Evolutionary conservation across 2,888 invertebrate genomes (phyloP).

Genomic region (Cataglyphis altisquamis): DNA sequence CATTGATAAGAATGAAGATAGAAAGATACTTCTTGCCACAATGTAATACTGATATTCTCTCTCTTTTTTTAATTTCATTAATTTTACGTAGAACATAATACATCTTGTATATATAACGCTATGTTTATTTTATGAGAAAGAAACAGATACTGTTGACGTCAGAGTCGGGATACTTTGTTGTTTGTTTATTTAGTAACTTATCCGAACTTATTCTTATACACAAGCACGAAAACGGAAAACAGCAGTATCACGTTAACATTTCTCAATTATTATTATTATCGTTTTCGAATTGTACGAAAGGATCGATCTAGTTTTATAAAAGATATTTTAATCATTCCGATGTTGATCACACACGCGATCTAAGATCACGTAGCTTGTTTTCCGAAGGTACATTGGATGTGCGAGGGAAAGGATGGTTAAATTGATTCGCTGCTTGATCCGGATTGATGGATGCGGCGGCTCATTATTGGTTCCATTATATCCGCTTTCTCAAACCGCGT

Average conservation of each 20-base stretch:
- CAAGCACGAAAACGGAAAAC: neutral
- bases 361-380: slow-evolving; percentile 76
- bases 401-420: slow-evolving; percentile 57
- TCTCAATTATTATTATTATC: neutral
- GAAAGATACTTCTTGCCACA: neutral
- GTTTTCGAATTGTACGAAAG: neutral
- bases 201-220: neutral
- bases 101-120: neutral
- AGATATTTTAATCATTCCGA: neutral
- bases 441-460: slow-evolving; percentile 81
- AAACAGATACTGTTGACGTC: neutral
- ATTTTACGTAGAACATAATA: neutral
- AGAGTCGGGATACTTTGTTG: neutral
- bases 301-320: neutral
- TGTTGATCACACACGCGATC: neutral
- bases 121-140: neutral
- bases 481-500: slow-evolving; percentile 74
- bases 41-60: neutral
- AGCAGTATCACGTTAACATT: neutral
- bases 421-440: slow-evolving; percentile 52
- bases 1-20: neutral
- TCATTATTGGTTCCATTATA: slow-evolving; percentile 82
- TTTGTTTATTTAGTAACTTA: neutral
- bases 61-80: neutral
- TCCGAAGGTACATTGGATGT: slow-evolving; percentile 62